Evolutionary conservation across 37 sponge, comb jelly and placozoan genomes (phyloP).

Genomic region (Aplysina aerophoba): DNA sequence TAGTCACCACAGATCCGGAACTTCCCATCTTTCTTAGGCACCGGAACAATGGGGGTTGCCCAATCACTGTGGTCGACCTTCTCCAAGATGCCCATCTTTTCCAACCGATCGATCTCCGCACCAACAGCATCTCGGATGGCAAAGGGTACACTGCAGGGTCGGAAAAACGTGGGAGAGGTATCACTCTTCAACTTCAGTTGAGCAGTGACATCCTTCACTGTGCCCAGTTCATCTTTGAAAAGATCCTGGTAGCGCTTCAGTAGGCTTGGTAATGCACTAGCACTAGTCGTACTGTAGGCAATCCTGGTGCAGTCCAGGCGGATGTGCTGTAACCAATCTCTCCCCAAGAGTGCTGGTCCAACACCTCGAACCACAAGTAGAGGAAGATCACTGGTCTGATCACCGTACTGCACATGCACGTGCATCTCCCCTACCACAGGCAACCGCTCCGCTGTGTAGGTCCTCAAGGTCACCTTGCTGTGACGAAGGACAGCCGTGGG

Average conservation of each 20-base stretch:
- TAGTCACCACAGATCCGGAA: slow-evolving; percentile 51
- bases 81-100: slow-evolving; percentile 34
- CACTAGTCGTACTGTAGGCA: not conserved
- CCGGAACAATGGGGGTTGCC: slow-evolving; percentile 48
- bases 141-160: slow-evolving; percentile 25
- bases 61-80: slow-evolving; percentile 35
- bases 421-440: not conserved
- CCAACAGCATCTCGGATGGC: slow-evolving; percentile 22
- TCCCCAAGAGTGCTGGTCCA: not conserved
- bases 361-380: not conserved
- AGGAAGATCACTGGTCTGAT: not conserved
- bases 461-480: not conserved
- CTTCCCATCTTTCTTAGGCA: not conserved
- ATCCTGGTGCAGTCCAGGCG: not conserved
- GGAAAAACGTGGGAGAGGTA: slow-evolving; percentile 10
- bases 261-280: not conserved
- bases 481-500: not conserved
- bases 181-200: not conserved
- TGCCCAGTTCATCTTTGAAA: slow-evolving; percentile 45
- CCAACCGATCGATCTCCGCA: slow-evolving; percentile 33
- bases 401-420: not conserved
- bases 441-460: not conserved
- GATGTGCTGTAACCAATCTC: not conserved
- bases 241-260: slow-evolving; percentile 27
- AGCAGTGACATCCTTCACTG: slow-evolving; percentile 8